Conservation (phyloP, 2,888 invertebrate genomes). For the Mantis religiosa region DNA sequence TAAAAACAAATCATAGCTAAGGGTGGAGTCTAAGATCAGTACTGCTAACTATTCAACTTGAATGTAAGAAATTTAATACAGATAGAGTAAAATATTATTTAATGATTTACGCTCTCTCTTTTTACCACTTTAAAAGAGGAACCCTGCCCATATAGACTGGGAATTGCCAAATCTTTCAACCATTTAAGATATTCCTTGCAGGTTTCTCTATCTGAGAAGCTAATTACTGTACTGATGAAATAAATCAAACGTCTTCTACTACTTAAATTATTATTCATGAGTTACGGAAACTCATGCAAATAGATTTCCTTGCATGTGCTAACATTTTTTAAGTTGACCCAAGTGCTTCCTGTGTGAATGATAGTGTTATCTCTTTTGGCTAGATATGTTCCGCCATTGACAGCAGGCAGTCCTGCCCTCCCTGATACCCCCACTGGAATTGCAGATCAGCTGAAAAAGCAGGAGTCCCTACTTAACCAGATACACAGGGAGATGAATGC, state of each 20-base stretch:
- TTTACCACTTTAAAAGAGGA: too few relatives aligned
- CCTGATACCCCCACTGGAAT: slow-evolving; percentile 71
- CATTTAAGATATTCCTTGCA: too few relatives aligned
- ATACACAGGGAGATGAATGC: slow-evolving; percentile 90
- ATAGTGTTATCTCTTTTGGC: slow-evolving; percentile 34
- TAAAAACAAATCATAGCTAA: too few relatives aligned
- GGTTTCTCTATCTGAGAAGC: too few relatives aligned
- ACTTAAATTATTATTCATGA: background rate
- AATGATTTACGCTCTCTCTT: too few relatives aligned
- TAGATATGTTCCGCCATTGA: slow-evolving; percentile 80
- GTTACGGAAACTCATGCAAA: background rate
- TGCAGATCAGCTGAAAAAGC: slow-evolving; percentile 74
- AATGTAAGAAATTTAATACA: too few relatives aligned
- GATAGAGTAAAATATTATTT: too few relatives aligned
- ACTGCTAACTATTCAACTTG: too few relatives aligned
- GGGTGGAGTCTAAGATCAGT: too few relatives aligned
- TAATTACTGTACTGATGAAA: too few relatives aligned
- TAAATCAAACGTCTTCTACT: background rate
- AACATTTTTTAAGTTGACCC: background rate
- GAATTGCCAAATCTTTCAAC: too few relatives aligned
- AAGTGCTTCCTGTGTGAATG: background rate
- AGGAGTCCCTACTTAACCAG: slow-evolving; percentile 82
- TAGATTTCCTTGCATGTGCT: background rate
- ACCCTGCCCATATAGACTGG: too few relatives aligned
- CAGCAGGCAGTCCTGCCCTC: slow-evolving; percentile 60